Evolutionary conservation across 2,888 invertebrate species (phyloP).

Genomic region (Fragum fragum): DNA sequence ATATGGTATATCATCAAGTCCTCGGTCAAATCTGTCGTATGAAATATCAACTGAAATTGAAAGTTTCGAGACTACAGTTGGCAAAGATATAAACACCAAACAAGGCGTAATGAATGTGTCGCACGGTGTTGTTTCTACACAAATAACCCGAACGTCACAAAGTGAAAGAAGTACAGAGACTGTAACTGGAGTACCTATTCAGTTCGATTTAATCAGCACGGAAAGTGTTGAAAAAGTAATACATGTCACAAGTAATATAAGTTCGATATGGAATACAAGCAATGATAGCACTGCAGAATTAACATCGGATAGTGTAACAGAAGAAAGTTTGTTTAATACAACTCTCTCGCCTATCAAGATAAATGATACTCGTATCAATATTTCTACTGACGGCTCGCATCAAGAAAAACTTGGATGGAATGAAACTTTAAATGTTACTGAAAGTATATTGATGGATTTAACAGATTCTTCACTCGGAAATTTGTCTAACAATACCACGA

Average conservation of each 20-base stretch:
- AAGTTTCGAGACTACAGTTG: neutral
- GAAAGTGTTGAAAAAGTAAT: neutral
- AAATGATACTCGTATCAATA: no score
- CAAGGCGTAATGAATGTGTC: neutral
- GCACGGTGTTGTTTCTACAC: neutral
- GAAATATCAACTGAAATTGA: neutral
- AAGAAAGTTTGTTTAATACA: no score
- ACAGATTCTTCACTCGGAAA: neutral
- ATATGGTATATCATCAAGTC: neutral
- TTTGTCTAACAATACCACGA: neutral
- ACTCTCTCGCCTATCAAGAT: no score
- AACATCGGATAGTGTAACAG: no score
- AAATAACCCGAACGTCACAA: neutral
- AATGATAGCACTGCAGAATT: no score
- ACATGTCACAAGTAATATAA: no score
- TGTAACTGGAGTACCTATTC: conserved; percentile 2
- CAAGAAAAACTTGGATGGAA: no score
- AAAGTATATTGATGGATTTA: neutral
- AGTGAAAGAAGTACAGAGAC: neutral
- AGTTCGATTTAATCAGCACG: neutral
- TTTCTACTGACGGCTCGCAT: no score
- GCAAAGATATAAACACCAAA: neutral
- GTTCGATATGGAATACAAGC: no score
- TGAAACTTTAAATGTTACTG: neutral
- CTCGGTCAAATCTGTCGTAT: neutral